Evolutionary conservation across 2,888 invertebrate species (phyloP), one percentile per base, ranked within the genome.

Genomic region (Holacanthella duospinosa): DNA sequence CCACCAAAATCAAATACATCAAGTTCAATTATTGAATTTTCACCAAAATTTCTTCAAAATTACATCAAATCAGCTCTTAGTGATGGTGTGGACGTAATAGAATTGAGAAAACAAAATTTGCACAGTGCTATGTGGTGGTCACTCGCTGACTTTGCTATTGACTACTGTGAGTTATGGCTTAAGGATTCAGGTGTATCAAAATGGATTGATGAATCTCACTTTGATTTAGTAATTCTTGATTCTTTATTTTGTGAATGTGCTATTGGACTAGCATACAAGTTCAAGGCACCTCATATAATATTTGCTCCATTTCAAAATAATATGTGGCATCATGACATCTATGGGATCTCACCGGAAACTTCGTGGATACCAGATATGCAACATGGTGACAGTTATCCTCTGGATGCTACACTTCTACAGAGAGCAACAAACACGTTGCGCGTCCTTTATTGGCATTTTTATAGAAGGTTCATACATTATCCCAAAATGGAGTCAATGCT

Each of bases 211-310:
- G 9, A 36, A 36, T 16, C 36, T 16, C 6, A 36, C 66, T 60
- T 69, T 58, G 69, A 70, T 25, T 54, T 70, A 2, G 64, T 70
- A 1, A 27, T 70, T 19, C 36, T 68, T 1, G 64, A 68, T 28
- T 63, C 44, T 0, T 55, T 68, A 0, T 64, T 64, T 29, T 68
- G 68, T 29, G 69, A 70, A 0, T 67, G 66, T 59, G 69, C 56
- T 16, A 60, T 55, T 19, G 68, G 60, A 0, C 53, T 63, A 1
- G 68, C 63, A 0, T 48, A 64, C 28, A 66, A 68, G 59, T 64
- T 62, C 26, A 63, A 63, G 3, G 68, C 66, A 0, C 53, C 29
- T 0, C 60, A 63, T 6, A 62, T 70, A 19, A 44, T 63, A 36
- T 36, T 36, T 16, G 36, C 36, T 12, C 6, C 36, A 16, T 12